Evolutionary conservation across 2,113 vertebrate species (phyloP).

Genomic region (Ranitomeya imitator): DNA sequence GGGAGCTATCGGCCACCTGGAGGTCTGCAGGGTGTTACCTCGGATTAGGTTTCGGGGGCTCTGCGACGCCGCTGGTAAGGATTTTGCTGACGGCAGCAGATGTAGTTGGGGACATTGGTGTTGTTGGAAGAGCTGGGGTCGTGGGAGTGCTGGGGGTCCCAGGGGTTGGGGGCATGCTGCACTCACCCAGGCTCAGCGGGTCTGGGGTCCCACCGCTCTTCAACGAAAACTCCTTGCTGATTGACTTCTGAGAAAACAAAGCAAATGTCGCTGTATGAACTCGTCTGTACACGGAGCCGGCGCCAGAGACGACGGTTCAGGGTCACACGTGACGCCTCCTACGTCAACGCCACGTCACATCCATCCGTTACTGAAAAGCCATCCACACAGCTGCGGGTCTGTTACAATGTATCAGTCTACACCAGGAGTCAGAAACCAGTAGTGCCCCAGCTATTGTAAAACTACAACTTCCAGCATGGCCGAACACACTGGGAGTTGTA

Average conservation of each 20-base stretch:
- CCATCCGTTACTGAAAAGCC: no score
- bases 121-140: constrained; percentile 72
- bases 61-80: constrained; percentile 67
- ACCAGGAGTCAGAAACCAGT: no score
- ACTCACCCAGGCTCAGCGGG: constrained; percentile 75
- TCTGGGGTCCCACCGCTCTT: constrained; percentile 79
- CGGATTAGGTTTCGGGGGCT: constrained; percentile 82
- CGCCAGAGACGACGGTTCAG: no score
- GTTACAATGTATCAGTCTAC: no score
- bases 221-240: constrained; percentile 80
- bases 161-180: constrained; percentile 76
- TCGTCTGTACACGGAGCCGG: no score
- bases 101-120: constrained; percentile 84
- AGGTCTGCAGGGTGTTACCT: constrained; percentile 70
- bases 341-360: no score
- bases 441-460: no score
- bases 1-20: background rate
- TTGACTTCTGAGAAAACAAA: constrained; percentile 77
- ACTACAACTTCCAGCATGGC: no score
- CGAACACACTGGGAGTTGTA: no score
- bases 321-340: no score
- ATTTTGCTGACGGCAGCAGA: constrained; percentile 76
- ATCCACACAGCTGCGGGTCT: no score
- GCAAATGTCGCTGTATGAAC: background rate
- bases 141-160: constrained; percentile 79